A percentile compares a stretch with the other conserved stretches of the same genome.
These are phyloP conservation scores for Saimiri boliviensis DNA, from an alignment of 2,113 vertebrate species.

Conservation along the genomic window DNA sequence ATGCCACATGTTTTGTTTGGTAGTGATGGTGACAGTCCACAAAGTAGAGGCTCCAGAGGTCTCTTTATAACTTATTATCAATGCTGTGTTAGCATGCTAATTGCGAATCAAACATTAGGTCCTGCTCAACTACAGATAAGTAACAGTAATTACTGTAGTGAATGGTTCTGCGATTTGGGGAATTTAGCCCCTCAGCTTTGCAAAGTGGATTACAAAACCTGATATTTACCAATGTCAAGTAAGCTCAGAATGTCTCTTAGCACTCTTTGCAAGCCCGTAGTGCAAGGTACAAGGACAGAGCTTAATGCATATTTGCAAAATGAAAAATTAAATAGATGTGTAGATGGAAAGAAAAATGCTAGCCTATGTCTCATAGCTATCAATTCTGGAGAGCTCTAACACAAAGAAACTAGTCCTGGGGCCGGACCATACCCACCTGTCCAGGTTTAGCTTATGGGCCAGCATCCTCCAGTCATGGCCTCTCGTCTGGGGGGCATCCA, in stretches of 20 bases:
- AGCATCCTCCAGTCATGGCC: conserved; percentile 99
- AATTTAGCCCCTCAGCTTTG: neutral
- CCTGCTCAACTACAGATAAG: neutral
- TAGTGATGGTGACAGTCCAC: neutral
- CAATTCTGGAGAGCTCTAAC: neutral
- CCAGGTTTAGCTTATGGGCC: conserved; percentile 96
- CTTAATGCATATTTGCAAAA: neutral
- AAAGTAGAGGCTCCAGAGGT: neutral
- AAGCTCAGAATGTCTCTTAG: neutral
- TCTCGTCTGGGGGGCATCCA: conserved; percentile 96
- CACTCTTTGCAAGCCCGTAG: neutral
- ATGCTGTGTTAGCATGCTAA: neutral
- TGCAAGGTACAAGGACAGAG: neutral
- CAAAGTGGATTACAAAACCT: neutral
- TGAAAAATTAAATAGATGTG: neutral
- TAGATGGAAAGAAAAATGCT: neutral
- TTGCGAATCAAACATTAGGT: neutral
- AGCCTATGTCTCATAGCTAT: accelerated
- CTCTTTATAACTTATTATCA: neutral
- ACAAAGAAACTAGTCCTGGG: neutral
- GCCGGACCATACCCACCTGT: conserved; percentile 87
- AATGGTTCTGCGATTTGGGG: neutral
- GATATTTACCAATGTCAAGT: neutral
- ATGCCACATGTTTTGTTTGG: neutral
- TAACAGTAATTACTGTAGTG: neutral